Conservation (phyloP, 92 coral and sea anemone genomes). For the Epizoanthus stellaris region DNA sequence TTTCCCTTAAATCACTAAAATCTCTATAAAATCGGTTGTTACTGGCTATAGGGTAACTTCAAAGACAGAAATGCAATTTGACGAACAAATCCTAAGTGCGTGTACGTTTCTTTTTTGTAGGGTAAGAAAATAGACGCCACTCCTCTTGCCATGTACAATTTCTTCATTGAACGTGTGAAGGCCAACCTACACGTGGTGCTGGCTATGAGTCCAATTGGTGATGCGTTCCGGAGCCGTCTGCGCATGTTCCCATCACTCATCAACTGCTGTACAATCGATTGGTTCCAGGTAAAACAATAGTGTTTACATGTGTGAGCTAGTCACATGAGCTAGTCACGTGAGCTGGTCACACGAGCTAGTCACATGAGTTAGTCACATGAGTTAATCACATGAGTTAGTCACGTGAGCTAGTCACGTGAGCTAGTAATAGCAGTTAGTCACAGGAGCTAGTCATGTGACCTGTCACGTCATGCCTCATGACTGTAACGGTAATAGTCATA, state of each 20-base stretch:
- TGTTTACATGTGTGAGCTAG: not conserved
- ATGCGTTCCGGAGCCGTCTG: constrained; percentile 96
- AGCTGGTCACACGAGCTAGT: too few relatives aligned
- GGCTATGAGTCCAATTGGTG: constrained; percentile 99
- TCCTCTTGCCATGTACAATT: constrained; percentile 98
- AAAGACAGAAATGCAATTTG: not conserved
- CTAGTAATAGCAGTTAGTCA: too few relatives aligned
- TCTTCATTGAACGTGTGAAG: constrained; percentile 97
- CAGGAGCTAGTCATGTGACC: too few relatives aligned
- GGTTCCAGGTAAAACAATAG: constrained; percentile 88
- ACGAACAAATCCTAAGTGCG: not conserved
- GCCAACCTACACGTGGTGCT: constrained; percentile 95
- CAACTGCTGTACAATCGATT: constrained; percentile 99
- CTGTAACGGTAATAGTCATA: too few relatives aligned
- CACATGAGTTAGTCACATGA: too few relatives aligned
- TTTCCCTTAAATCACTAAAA: too few relatives aligned
- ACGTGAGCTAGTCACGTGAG: too few relatives aligned
- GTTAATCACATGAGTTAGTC: too few relatives aligned
- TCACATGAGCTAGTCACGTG: not conserved
- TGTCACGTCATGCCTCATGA: too few relatives aligned
- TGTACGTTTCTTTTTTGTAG: constrained; percentile 49
- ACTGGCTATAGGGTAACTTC: too few relatives aligned
- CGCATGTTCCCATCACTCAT: constrained; percentile 99
- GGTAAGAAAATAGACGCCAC: constrained; percentile 99
- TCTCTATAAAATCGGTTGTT: too few relatives aligned